A percentile compares a stretch with the other conserved stretches of the same genome.
phyloP scores from a whole-genome alignment of 2,888 invertebrate genomes.

The Leptodirus hochenwartii region DNA sequence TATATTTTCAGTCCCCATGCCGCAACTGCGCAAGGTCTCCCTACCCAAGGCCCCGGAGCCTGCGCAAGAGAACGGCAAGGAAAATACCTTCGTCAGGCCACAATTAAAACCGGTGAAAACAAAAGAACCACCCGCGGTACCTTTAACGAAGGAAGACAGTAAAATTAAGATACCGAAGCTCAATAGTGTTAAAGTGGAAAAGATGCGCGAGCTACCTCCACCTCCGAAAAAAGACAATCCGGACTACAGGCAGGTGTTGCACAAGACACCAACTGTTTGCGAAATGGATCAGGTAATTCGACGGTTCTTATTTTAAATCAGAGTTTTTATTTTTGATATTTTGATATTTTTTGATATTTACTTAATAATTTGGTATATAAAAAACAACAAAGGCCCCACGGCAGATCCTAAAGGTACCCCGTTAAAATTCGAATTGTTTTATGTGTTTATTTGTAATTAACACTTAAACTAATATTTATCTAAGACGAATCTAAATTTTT shows the following conservation, averaged over 20 bases:
- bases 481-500: too few species aligned
- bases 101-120: constrained; percentile 23
- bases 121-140: constrained; percentile 18
- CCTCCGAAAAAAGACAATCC: constrained; percentile 13
- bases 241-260: constrained; percentile 11
- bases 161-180: constrained; percentile 24
- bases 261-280: constrained; percentile 12
- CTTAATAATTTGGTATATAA: too few species aligned
- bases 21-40: constrained; percentile 14
- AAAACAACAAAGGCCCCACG: too few species aligned
- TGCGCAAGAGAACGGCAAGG: constrained; percentile 24
- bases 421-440: too few species aligned
- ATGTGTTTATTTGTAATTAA: too few species aligned
- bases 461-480: too few species aligned
- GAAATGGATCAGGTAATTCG: constrained; percentile 13
- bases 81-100: constrained; percentile 22
- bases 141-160: constrained; percentile 19
- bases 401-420: too few species aligned
- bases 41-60: constrained; percentile 19
- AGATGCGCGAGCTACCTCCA: constrained; percentile 17
- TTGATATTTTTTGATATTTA: too few species aligned
- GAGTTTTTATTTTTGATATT: constrained; percentile 1
- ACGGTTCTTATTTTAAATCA: not conserved
- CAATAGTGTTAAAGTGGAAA: constrained; percentile 22
- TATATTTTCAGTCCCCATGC: constrained; percentile 13